phyloP scores from a whole-genome alignment of 1,140 invertebrate genomes.

The Drosophila bocki region DNA sequence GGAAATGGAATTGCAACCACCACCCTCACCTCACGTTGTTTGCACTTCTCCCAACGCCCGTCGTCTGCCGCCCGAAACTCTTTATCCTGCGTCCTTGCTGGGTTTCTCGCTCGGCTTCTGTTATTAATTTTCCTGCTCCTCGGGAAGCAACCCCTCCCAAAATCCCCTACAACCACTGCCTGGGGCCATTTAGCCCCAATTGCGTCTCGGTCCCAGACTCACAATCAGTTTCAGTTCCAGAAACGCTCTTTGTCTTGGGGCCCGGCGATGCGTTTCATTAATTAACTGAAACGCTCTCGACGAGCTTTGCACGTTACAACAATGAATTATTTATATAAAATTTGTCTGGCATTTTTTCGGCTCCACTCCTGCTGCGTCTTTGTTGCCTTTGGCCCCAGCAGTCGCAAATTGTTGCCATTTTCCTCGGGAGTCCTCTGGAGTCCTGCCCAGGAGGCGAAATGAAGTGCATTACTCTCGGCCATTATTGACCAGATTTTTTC shows the following conservation, averaged over 20 bases:
- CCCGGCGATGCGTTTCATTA: conserved; percentile 77
- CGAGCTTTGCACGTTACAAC: conserved; percentile 84
- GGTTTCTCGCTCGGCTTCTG: conserved; percentile 32
- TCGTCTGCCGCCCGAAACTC: conserved; percentile 29
- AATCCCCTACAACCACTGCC: conserved; percentile 18
- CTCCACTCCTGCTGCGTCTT: conserved; percentile 30
- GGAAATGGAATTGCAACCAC: conserved; percentile 74
- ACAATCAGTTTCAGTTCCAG: conserved; percentile 32
- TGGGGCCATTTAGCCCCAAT: conserved; percentile 67
- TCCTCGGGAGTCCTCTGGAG: conserved; percentile 22
- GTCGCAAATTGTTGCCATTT: conserved; percentile 60
- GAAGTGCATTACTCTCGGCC: conserved; percentile 47
- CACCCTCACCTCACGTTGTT: conserved; percentile 55
- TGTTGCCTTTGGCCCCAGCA: conserved; percentile 28
- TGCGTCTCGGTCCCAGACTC: conserved; percentile 63
- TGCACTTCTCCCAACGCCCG: conserved; percentile 53
- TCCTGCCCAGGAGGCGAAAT: conserved; percentile 60
- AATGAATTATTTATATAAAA: conserved; percentile 85
- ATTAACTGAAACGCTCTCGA: conserved; percentile 83
- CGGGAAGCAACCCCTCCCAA: conserved; percentile 4
- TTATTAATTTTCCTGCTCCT: conserved; percentile 76
- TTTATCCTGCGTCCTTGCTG: conserved; percentile 51
- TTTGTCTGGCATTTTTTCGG: conserved; percentile 72
- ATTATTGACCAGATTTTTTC: conserved; percentile 57
- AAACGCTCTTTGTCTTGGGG: conserved; percentile 40